Evolutionary conservation across 2,797 vertebrate genomes (phyloP).

Genomic region (Chiroxiphia lanceolata): DNA sequence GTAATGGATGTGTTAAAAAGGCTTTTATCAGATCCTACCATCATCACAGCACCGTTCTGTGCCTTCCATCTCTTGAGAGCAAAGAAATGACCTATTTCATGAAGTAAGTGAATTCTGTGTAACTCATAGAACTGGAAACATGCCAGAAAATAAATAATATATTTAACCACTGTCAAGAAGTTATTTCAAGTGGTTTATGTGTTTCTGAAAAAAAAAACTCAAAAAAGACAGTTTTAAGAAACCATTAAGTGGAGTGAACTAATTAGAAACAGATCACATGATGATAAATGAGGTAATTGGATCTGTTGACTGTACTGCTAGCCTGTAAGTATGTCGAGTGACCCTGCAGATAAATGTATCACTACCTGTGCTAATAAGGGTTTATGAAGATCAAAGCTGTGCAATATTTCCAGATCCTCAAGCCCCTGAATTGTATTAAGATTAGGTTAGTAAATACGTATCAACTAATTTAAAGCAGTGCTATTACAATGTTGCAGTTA

Average conservation of each 20-base stretch:
- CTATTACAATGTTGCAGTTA: constrained; percentile 28
- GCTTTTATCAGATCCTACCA: background rate
- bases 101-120: background rate
- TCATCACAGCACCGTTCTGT: background rate
- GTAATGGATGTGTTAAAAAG: background rate
- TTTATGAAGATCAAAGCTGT: constrained; percentile 54
- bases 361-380: constrained; percentile 57
- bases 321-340: constrained; percentile 1
- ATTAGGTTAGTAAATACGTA: constrained; percentile 44
- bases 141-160: constrained; percentile 39
- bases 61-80: background rate
- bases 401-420: constrained; percentile 1
- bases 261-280: constrained; percentile 60
- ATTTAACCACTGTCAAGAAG: background rate
- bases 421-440: background rate
- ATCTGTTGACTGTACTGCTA: constrained; percentile 37
- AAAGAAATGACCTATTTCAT: background rate
- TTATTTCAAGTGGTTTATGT: constrained; percentile 53
- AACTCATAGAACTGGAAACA: background rate
- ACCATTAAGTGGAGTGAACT: constrained; percentile 36
- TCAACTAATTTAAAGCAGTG: constrained; percentile 37
- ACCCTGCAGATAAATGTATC: constrained; percentile 56
- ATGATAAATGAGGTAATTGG: constrained; percentile 62
- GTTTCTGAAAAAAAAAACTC: constrained; percentile 22
- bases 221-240: constrained; percentile 49